Percentiles rank a stretch among this genome's conserved stretches.
Evolutionary conservation across 2,113 vertebrate species (phyloP).

Genomic region (Clarias macrocephalus): DNA sequence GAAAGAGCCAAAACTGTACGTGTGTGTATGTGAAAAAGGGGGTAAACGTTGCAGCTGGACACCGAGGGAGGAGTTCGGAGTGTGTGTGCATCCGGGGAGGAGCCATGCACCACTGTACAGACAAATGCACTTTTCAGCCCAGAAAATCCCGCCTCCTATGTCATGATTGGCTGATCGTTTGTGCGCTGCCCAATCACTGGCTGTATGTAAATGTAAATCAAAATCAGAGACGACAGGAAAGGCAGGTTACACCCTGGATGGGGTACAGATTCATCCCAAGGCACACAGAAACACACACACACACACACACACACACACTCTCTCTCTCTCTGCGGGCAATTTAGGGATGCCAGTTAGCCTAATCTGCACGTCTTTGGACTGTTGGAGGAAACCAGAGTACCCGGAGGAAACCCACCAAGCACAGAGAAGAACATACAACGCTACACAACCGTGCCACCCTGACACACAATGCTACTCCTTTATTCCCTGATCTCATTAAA

Average conservation of each 20-base stretch:
- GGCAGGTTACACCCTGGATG: too few relatives aligned
- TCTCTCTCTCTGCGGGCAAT: too few relatives aligned
- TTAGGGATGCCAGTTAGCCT: too few relatives aligned
- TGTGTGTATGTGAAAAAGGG: slow-evolving; percentile 25
- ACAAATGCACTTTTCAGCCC: neutral
- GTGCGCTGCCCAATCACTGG: neutral
- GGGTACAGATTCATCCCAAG: too few relatives aligned
- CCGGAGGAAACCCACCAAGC: too few relatives aligned
- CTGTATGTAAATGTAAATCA: neutral
- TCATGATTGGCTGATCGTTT: neutral
- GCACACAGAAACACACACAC: too few relatives aligned
- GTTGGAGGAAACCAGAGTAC: too few relatives aligned
- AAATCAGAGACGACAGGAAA: neutral
- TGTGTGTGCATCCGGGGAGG: slow-evolving; percentile 45
- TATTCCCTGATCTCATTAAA: neutral
- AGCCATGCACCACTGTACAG: neutral
- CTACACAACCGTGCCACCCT: too few relatives aligned
- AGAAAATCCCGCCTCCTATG: neutral
- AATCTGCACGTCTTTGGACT: too few relatives aligned
- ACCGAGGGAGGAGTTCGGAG: neutral
- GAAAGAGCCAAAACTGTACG: slow-evolving; percentile 57
- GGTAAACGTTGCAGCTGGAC: slow-evolving; percentile 11
- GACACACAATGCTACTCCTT: neutral
- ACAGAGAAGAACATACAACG: too few relatives aligned
- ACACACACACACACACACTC: too few relatives aligned